Evolutionary conservation across 1,140 invertebrate genomes (phyloP).

Genomic region (Dufourea novaeangliae): DNA sequence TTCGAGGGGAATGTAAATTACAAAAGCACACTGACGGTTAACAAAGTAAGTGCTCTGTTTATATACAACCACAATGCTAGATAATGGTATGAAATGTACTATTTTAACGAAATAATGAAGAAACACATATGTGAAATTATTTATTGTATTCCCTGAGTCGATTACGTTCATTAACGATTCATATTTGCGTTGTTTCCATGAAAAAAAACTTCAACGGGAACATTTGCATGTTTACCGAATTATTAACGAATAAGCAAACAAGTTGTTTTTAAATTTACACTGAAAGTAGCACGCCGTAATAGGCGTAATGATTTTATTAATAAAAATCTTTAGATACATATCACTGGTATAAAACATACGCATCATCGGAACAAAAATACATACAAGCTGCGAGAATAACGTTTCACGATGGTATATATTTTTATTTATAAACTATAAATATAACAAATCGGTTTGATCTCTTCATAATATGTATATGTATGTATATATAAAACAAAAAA

Average conservation of each 20-base stretch:
- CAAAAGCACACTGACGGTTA: not conserved
- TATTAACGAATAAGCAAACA: too few relatives aligned
- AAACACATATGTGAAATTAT: too few relatives aligned
- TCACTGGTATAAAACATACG: constrained; percentile 75
- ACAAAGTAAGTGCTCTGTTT: too few relatives aligned
- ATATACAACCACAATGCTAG: too few relatives aligned
- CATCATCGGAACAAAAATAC: constrained; percentile 71
- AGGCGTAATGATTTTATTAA: constrained; percentile 69
- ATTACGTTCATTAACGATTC: too few relatives aligned
- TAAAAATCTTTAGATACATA: constrained; percentile 68
- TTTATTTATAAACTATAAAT: constrained; percentile 66
- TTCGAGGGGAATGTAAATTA: not conserved
- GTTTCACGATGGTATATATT: constrained; percentile 53
- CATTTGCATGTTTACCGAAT: too few relatives aligned
- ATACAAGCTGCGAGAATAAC: constrained; percentile 62
- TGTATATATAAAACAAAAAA: constrained; percentile 53
- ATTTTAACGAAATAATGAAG: too few relatives aligned
- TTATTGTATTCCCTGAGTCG: too few relatives aligned
- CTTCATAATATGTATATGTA: constrained; percentile 49
- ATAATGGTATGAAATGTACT: too few relatives aligned
- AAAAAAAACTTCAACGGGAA: too few relatives aligned
- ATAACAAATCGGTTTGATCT: constrained; percentile 61
- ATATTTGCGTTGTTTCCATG: too few relatives aligned
- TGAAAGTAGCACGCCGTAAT: constrained; percentile 1
- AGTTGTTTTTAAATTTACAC: not conserved